A percentile compares a stretch with the other conserved stretches of the same genome.
Evolutionary conservation across 2,888 invertebrate genomes (phyloP).

Genomic region (Oligia latruncula): DNA sequence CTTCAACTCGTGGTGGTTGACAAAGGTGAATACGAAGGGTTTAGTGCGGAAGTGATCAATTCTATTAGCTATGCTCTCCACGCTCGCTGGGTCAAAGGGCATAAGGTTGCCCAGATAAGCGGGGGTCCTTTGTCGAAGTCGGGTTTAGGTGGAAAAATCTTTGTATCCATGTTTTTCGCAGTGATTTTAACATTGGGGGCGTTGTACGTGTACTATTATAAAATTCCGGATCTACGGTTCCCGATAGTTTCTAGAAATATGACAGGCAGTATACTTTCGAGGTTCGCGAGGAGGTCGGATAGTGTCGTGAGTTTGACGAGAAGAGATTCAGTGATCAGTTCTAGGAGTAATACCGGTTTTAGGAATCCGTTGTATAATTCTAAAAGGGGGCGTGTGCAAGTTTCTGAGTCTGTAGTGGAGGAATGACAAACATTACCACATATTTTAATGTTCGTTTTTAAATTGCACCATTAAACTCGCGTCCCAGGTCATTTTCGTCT

Average conservation of each 20-base stretch:
- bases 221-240: slow-evolving; percentile 70
- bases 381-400: slow-evolving; percentile 80
- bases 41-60: slow-evolving; percentile 78
- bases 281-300: slow-evolving; percentile 82
- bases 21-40: slow-evolving; percentile 79
- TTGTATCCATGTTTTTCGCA: slow-evolving; percentile 80
- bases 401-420: slow-evolving; percentile 75
- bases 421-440: slow-evolving; percentile 8
- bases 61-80: slow-evolving; percentile 74
- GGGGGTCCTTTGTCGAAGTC: slow-evolving; percentile 79
- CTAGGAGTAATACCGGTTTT: slow-evolving; percentile 79
- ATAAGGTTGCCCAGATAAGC: slow-evolving; percentile 74
- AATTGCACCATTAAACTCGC: not conserved
- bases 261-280: slow-evolving; percentile 72
- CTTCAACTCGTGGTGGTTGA: slow-evolving; percentile 84
- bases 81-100: slow-evolving; percentile 73
- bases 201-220: slow-evolving; percentile 83
- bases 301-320: slow-evolving; percentile 84
- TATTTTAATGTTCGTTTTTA: not conserved
- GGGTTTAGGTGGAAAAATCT: slow-evolving; percentile 79
- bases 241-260: slow-evolving; percentile 68
- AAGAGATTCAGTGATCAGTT: slow-evolving; percentile 78
- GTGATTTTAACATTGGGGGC: slow-evolving; percentile 75
- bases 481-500: too few relatives aligned
- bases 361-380: slow-evolving; percentile 86